phyloP scores from a whole-genome alignment of 1,140 invertebrate genomes.

The Nixonia krombeini region DNA sequence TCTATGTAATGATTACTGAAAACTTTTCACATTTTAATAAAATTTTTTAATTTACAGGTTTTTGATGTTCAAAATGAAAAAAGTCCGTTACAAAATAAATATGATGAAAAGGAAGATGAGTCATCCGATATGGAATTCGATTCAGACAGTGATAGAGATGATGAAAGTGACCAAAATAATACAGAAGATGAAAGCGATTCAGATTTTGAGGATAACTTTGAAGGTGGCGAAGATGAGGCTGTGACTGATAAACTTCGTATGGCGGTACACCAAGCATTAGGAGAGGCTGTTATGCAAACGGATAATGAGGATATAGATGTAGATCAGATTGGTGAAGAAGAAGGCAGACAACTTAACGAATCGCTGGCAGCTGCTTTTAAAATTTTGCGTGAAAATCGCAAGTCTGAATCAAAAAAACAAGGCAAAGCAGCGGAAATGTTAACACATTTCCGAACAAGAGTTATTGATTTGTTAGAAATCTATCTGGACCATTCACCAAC shows the following conservation, averaged over 20 bases:
- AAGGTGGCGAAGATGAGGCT: constrained; percentile 62
- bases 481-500: constrained; percentile 79
- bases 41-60: constrained; percentile 62
- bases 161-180: constrained; percentile 59
- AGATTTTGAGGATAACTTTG: constrained; percentile 54
- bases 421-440: constrained; percentile 76
- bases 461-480: constrained; percentile 79
- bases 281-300: constrained; percentile 71
- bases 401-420: constrained; percentile 76
- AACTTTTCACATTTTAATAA: no score
- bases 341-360: constrained; percentile 80
- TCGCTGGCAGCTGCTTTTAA: constrained; percentile 81
- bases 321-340: constrained; percentile 82
- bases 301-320: constrained; percentile 82
- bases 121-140: constrained; percentile 60
- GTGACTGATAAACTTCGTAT: constrained; percentile 77
- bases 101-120: constrained; percentile 66
- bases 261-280: constrained; percentile 77
- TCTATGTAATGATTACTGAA: not conserved
- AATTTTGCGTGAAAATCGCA: constrained; percentile 75
- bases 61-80: constrained; percentile 77
- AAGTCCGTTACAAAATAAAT: constrained; percentile 70
- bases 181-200: constrained; percentile 58
- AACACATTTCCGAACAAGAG: constrained; percentile 79
- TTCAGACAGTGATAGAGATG: constrained; percentile 55